Percentiles rank a stretch among this genome's conserved stretches.
phyloP scores from a whole-genome alignment of 2,113 vertebrate species.

The Myiagra hebetior region DNA sequence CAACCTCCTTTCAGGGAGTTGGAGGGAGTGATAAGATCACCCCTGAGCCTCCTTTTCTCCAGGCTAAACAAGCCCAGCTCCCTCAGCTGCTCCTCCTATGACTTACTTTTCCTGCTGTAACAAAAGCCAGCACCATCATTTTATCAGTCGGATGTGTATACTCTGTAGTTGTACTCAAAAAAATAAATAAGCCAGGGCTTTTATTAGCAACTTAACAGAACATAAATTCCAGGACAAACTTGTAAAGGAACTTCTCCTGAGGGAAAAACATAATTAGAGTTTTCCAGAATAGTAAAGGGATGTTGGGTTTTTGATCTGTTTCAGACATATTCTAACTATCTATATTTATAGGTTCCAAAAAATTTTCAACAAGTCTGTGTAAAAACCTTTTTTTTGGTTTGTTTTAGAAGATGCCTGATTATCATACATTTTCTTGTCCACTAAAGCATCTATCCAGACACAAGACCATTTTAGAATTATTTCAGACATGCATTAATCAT shows the following conservation, averaged over 20 bases:
- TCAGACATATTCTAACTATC: conserved; percentile 25
- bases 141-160: background rate
- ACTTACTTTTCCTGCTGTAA: background rate
- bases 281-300: conserved; percentile 17
- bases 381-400: background rate
- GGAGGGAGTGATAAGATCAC: background rate
- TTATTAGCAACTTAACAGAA: conserved; percentile 32
- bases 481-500: conserved; percentile 46
- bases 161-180: background rate
- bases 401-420: conserved; percentile 31
- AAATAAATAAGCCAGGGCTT: background rate
- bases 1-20: background rate
- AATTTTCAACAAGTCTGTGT: conserved; percentile 42
- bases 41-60: background rate
- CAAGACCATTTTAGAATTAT: conserved; percentile 21
- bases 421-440: conserved; percentile 27
- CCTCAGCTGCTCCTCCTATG: background rate
- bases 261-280: conserved; percentile 24
- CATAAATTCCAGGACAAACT: conserved; percentile 37
- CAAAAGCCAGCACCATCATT: background rate
- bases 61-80: background rate
- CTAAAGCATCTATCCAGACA: conserved; percentile 37
- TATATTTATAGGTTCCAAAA: conserved; percentile 32
- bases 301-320: background rate
- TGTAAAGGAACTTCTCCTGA: conserved; percentile 44